Percentiles rank a stretch among this genome's conserved stretches.
These are phyloP conservation scores for Laspeyria flexula DNA, from an alignment of 2,888 invertebrate genomes.

Conservation along the genomic window DNA sequence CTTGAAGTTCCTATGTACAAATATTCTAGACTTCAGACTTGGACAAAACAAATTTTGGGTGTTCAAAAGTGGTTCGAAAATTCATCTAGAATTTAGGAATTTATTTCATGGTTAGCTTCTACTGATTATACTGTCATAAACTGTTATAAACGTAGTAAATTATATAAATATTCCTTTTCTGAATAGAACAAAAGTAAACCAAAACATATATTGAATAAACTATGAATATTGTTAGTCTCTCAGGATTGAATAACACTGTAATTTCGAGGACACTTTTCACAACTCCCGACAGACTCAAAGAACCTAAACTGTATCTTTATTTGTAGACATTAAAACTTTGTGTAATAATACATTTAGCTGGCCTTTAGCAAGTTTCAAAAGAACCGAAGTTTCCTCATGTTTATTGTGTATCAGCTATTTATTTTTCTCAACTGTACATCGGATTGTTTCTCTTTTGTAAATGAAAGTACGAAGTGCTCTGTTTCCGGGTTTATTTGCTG, in stretches of 20 bases:
- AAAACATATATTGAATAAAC: neutral
- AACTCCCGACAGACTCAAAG: conserved; percentile 2
- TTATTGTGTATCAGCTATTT: conserved; percentile 17
- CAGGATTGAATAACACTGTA: neutral
- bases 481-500: neutral
- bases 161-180: too few relatives aligned
- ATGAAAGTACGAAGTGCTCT: neutral
- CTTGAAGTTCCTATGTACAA: too few relatives aligned
- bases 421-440: conserved; percentile 9
- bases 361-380: conserved; percentile 2
- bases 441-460: conserved; percentile 14
- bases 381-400: conserved; percentile 6
- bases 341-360: conserved; percentile 1
- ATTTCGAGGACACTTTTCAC: neutral
- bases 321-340: conserved; percentile 8
- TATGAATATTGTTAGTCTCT: neutral
- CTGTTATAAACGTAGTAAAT: too few relatives aligned
- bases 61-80: too few relatives aligned
- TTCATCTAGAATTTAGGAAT: too few relatives aligned
- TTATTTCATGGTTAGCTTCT: too few relatives aligned
- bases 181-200: too few relatives aligned
- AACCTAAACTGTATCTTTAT: conserved; percentile 4
- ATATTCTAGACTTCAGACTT: too few relatives aligned
- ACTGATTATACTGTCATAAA: too few relatives aligned
- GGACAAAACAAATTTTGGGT: too few relatives aligned